These are phyloP conservation scores for Gymnocephalus cernua DNA, from an alignment of 2,113 vertebrate genomes.

Conservation along the genomic window DNA sequence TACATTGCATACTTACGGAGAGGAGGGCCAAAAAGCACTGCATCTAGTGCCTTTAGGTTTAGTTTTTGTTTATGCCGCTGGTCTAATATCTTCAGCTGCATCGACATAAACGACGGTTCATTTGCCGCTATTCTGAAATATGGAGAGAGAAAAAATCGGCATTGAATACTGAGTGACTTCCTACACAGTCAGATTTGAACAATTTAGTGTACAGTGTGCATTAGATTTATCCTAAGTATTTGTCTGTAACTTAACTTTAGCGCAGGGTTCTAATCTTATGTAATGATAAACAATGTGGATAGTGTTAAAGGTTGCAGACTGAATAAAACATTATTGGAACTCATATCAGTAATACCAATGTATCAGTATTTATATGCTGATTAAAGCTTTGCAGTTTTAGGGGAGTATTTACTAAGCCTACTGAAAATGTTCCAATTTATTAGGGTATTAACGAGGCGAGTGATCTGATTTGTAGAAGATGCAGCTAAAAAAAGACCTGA, in stretches of 20 bases:
- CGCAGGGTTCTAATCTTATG: not conserved
- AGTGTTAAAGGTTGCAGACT: no score
- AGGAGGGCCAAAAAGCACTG: constrained; percentile 96
- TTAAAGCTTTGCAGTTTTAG: no score
- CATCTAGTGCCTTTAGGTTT: constrained; percentile 96
- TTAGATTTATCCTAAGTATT: no score
- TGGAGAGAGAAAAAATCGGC: constrained; percentile 6
- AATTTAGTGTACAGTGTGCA: not conserved
- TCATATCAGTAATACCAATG: no score
- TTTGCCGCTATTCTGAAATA: constrained; percentile 95
- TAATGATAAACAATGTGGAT: not conserved
- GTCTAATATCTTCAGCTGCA: constrained; percentile 95
- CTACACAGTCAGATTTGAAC: not conserved
- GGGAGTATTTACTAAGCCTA: not conserved
- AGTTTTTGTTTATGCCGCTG: constrained; percentile 98
- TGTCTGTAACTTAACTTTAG: not conserved
- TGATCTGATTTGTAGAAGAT: not conserved
- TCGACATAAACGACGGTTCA: constrained; percentile 93
- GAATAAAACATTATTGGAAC: no score
- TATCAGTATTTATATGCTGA: no score
- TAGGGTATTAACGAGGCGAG: not conserved
- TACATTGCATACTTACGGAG: constrained; percentile 87
- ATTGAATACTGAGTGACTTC: not conserved
- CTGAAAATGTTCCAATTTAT: not conserved
- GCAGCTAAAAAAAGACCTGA: not conserved